Conservation (phyloP, 2,888 invertebrate genomes). For the Pyrochroa serraticornis region DNA sequence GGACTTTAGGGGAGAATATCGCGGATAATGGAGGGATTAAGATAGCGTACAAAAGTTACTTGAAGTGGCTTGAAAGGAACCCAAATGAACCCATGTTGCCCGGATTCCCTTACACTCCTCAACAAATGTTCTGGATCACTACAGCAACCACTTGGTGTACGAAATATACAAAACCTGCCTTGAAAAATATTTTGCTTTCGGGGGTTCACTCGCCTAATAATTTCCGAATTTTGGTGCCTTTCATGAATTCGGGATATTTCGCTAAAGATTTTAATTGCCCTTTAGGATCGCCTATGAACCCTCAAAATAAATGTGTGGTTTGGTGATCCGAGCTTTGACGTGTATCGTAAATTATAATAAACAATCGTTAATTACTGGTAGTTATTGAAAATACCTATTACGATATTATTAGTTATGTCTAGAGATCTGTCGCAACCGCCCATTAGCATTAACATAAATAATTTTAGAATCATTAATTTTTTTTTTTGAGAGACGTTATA, state of each 20-base stretch:
- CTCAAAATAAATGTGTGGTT: not conserved
- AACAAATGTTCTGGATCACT: conserved; percentile 79
- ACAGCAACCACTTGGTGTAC: conserved; percentile 87
- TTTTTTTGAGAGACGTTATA: conserved; percentile 8
- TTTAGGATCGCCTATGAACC: not conserved
- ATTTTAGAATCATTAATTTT: conserved; percentile 13
- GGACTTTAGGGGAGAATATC: conserved; percentile 61
- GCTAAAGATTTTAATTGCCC: no score
- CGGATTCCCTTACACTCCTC: conserved; percentile 68
- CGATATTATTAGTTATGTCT: not conserved
- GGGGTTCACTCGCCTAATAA: no score
- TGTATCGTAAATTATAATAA: not conserved
- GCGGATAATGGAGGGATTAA: conserved; percentile 90
- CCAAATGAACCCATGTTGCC: conserved; percentile 70
- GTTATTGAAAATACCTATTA: not conserved
- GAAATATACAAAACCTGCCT: conserved; percentile 70
- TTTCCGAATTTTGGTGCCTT: no score
- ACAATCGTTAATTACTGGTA: not conserved
- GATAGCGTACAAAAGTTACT: conserved; percentile 81
- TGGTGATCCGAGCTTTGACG: not conserved
- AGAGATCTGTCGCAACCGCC: not conserved
- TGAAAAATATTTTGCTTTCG: conserved; percentile 57
- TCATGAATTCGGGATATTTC: no score
- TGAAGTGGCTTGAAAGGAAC: conserved; percentile 70
- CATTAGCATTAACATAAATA: not conserved